phyloP scores from a whole-genome alignment of 2,113 vertebrate species.

The Typhlomys cinereus region DNA sequence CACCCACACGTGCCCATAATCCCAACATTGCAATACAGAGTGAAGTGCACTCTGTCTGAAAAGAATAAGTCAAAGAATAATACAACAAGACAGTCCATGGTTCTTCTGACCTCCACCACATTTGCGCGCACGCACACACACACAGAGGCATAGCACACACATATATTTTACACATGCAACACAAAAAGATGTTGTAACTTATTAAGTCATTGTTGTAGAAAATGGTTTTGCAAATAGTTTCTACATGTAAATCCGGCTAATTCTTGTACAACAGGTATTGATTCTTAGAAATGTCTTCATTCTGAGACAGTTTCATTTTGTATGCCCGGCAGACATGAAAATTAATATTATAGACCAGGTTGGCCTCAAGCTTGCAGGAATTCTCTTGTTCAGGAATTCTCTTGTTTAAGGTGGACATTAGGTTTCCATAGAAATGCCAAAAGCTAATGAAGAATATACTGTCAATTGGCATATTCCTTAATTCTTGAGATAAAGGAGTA shows the following conservation, averaged over 20 bases:
- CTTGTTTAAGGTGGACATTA: not conserved
- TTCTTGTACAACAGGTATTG: not conserved
- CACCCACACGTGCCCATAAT: too few relatives aligned
- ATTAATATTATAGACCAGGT: not conserved
- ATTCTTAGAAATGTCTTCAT: not conserved
- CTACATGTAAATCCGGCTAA: not conserved
- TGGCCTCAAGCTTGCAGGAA: not conserved
- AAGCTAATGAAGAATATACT: not conserved
- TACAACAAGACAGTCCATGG: too few relatives aligned
- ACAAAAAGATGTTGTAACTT: too few relatives aligned
- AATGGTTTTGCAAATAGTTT: not conserved
- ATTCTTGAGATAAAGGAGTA: not conserved
- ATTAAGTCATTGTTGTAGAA: not conserved
- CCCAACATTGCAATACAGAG: too few relatives aligned
- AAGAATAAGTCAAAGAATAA: too few relatives aligned
- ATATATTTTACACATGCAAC: not conserved
- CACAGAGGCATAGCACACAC: not conserved
- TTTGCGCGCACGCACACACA: fast-evolving
- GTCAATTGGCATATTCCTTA: not conserved
- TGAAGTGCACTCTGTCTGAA: too few relatives aligned
- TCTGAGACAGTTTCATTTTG: not conserved
- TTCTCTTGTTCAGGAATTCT: not conserved
- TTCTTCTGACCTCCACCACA: too few relatives aligned
- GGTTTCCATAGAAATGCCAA: not conserved
- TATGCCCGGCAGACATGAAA: not conserved